phyloP scores from a whole-genome alignment of 2,888 invertebrate species.

The Venustoraphidia nigricollis region DNA sequence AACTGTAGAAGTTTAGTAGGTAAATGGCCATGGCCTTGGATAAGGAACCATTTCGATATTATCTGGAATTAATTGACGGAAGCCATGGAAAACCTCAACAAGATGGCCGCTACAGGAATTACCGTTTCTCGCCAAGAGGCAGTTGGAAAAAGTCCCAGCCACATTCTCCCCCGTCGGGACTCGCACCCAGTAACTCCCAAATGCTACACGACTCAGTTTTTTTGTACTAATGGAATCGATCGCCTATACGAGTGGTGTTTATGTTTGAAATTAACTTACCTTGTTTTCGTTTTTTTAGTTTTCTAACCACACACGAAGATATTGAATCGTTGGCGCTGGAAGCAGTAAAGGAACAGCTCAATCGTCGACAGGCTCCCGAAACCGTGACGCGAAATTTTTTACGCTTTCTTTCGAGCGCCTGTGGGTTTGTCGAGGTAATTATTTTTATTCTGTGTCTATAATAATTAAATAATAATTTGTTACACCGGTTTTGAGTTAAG shows the following conservation, averaged over 20 bases:
- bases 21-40: too few relatives aligned
- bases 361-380: constrained; percentile 70
- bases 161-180: too few relatives aligned
- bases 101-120: too few relatives aligned
- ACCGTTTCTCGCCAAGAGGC: too few relatives aligned
- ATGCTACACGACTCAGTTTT: too few relatives aligned
- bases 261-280: not conserved
- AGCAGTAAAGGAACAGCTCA: constrained; percentile 74
- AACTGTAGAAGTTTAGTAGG: too few relatives aligned
- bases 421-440: constrained; percentile 66
- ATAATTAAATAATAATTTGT: constrained; percentile 20
- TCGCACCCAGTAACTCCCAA: too few relatives aligned
- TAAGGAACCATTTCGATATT: too few relatives aligned
- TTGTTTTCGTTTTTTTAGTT: constrained; percentile 25
- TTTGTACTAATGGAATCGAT: not conserved
- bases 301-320: constrained; percentile 41
- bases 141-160: too few relatives aligned
- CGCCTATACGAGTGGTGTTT: not conserved
- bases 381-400: constrained; percentile 81
- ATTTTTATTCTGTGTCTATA: not conserved
- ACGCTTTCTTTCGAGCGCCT: constrained; percentile 66
- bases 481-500: too few relatives aligned
- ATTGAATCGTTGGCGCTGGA: constrained; percentile 74
- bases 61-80: too few relatives aligned
- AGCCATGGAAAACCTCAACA: too few relatives aligned